These are phyloP conservation scores for Setophaga coronata DNA, from an alignment of 2,113 vertebrate species.

Conservation along the genomic window DNA sequence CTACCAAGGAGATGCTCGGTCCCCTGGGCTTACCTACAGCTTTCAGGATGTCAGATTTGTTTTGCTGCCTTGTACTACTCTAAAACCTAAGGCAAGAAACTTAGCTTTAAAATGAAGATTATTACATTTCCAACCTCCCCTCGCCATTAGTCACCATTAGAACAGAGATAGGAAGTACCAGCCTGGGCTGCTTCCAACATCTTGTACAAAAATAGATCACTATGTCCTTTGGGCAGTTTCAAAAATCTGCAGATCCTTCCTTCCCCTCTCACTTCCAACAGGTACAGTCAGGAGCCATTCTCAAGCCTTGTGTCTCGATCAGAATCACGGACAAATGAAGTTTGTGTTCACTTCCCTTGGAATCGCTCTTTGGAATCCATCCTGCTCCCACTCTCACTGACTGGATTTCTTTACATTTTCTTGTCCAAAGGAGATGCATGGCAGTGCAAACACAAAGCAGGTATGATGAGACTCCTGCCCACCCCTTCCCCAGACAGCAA, in stretches of 20 bases:
- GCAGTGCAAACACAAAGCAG: conserved; percentile 62
- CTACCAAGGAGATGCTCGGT: not conserved
- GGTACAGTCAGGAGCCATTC: not conserved
- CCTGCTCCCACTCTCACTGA: not conserved
- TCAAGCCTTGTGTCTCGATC: not conserved
- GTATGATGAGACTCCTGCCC: not conserved
- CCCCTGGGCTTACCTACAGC: not conserved
- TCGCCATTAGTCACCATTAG: not conserved
- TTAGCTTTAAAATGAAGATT: not conserved
- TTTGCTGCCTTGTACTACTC: not conserved
- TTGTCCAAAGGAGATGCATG: conserved; percentile 49
- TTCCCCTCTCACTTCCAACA: not conserved
- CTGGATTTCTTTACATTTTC: not conserved
- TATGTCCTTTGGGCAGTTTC: not conserved
- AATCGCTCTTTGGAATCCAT: not conserved
- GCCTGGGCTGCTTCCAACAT: not conserved
- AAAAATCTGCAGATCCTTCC: not conserved
- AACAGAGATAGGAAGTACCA: not conserved
- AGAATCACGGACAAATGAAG: not conserved
- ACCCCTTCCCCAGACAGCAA: not conserved
- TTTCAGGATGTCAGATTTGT: not conserved
- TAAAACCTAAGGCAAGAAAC: conserved; percentile 11
- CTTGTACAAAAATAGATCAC: conserved; percentile 55
- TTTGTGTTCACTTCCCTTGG: not conserved
- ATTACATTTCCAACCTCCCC: not conserved